Percentiles rank a stretch among this genome's conserved stretches.
phyloP scores from a whole-genome alignment of 2,113 vertebrate genomes.

The Dicerorhinus sumatrensis region DNA sequence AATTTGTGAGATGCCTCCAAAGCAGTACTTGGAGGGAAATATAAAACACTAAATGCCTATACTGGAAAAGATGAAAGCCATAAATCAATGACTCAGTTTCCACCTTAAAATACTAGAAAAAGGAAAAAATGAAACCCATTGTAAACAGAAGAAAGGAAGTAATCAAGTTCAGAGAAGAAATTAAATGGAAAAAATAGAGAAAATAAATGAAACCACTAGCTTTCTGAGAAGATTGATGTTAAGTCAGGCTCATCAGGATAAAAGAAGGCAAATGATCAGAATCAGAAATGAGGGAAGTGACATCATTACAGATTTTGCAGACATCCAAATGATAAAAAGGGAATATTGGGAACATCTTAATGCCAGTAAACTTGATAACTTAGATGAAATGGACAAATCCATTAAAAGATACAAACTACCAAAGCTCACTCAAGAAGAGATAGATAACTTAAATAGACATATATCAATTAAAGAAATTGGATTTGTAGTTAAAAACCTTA shows the following conservation, averaged over 20 bases:
- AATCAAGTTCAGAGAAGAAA: neutral
- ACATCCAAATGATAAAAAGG: neutral
- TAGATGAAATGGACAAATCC: neutral
- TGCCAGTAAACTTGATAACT: neutral
- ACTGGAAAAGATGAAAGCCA: neutral
- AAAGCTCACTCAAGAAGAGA: neutral
- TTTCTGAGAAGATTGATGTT: neutral
- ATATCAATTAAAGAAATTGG: too few relatives aligned
- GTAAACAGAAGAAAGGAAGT: neutral
- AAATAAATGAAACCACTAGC: neutral
- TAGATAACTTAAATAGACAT: neutral
- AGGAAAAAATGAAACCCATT: neutral
- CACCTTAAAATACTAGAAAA: neutral
- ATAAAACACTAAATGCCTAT: neutral
- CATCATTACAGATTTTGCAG: neutral
- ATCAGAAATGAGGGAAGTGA: neutral
- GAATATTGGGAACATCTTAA: neutral
- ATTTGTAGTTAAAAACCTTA: too few relatives aligned
- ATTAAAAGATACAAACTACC: neutral
- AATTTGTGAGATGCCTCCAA: neutral
- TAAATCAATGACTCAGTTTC: neutral
- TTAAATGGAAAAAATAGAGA: neutral
- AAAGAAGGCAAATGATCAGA: neutral
- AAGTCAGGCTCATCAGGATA: neutral
- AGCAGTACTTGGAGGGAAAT: neutral